phyloP scores from a whole-genome alignment of 1,140 invertebrate genomes.

The Drosophila sucinea region DNA sequence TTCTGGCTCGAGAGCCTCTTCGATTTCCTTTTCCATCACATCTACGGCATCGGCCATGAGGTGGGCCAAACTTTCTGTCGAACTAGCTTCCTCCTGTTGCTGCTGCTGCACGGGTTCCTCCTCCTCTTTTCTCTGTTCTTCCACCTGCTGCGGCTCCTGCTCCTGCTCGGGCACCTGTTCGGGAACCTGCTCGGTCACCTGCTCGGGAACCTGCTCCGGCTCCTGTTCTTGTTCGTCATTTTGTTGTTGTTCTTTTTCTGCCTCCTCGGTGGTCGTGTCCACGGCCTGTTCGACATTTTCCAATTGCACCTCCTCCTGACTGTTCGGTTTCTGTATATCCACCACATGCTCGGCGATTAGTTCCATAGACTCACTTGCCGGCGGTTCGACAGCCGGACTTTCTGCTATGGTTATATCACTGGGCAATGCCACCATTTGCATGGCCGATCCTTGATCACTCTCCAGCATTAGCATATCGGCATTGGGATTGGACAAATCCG shows the following conservation, averaged over 20 bases:
- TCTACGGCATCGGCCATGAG: slow-evolving; percentile 23
- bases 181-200: neutral
- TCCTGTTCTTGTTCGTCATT: slow-evolving; percentile 9
- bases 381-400: slow-evolving; percentile 1
- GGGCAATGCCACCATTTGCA: slow-evolving; percentile 70
- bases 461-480: slow-evolving; percentile 79
- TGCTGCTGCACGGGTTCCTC: neutral
- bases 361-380: slow-evolving; percentile 29
- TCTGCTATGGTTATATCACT: slow-evolving; percentile 49
- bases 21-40: slow-evolving; percentile 25
- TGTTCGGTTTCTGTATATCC: slow-evolving; percentile 31
- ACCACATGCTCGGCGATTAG: slow-evolving; percentile 64
- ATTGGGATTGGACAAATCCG: slow-evolving; percentile 23
- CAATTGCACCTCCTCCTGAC: slow-evolving; percentile 55
- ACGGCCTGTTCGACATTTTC: slow-evolving; percentile 42
- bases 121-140: neutral
- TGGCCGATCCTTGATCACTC: slow-evolving; percentile 64
- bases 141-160: neutral
- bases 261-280: slow-evolving; percentile 48
- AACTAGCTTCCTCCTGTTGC: neutral
- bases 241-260: neutral
- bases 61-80: slow-evolving; percentile 16
- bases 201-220: neutral
- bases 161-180: neutral
- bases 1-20: slow-evolving; percentile 26